These are phyloP conservation scores for Philereme vetulata DNA, from an alignment of 2,888 invertebrate species.

Conservation along the genomic window DNA sequence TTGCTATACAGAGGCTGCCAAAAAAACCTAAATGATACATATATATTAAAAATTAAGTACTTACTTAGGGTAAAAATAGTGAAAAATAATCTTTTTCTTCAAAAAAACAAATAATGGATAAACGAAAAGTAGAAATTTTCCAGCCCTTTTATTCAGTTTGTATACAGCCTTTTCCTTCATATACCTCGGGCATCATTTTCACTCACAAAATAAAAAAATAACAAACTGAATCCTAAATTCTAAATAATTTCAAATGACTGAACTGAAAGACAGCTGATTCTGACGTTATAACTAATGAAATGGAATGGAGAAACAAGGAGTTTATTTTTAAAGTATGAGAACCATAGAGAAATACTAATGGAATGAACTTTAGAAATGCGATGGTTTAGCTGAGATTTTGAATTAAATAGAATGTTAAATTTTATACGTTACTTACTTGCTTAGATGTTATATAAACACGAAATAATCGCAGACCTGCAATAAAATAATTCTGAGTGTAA, in stretches of 20 bases:
- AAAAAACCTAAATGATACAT: background rate
- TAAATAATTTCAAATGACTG: constrained; percentile 36
- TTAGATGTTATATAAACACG: too few relatives aligned
- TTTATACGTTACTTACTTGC: too few relatives aligned
- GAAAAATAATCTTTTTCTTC: constrained; percentile 2
- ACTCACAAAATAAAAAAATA: constrained; percentile 23
- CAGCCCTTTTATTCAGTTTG: background rate
- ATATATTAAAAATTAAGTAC: constrained; percentile 4
- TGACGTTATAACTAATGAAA: constrained; percentile 17
- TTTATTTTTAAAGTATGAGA: background rate
- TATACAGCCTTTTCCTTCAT: constrained; percentile 7
- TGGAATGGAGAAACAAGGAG: constrained; percentile 4
- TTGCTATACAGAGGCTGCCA: background rate
- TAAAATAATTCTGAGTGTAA: too few relatives aligned
- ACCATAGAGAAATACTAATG: background rate
- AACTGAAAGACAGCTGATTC: constrained; percentile 42
- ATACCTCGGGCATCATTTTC: constrained; percentile 17
- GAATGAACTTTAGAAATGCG: too few relatives aligned
- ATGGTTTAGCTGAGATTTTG: too few relatives aligned
- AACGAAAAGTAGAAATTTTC: constrained; percentile 2
- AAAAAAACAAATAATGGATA: background rate
- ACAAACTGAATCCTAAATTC: constrained; percentile 27
- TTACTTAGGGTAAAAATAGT: constrained; percentile 15
- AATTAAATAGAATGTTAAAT: too few relatives aligned
- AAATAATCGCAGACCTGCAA: too few relatives aligned